Percentiles rank a stretch among this genome's conserved stretches.
These are phyloP conservation scores for Platichthys stellatus DNA, from an alignment of 2,113 vertebrate species.

Conservation along the genomic window DNA sequence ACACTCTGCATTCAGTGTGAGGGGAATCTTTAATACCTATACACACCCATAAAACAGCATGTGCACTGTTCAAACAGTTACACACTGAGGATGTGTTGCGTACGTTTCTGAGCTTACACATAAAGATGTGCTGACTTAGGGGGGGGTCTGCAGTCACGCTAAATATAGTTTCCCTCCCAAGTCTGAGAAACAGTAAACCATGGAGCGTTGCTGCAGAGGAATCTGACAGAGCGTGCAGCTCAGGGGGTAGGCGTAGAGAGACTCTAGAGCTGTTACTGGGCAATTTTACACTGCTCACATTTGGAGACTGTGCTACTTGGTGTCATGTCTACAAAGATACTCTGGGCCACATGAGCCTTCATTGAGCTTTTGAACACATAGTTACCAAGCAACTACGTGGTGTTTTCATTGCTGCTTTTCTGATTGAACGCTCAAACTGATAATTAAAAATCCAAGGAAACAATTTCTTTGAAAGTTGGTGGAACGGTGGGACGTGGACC, in stretches of 20 bases:
- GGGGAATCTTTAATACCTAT: not conserved
- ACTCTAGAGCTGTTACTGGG: slow-evolving; percentile 26
- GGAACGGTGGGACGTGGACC: too few species aligned
- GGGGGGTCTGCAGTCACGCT: slow-evolving; percentile 24
- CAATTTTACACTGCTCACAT: not conserved
- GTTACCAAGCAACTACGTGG: not conserved
- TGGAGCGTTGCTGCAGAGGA: slow-evolving; percentile 33
- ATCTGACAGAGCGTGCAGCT: slow-evolving; percentile 18
- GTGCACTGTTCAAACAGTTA: too few species aligned
- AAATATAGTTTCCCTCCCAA: slow-evolving; percentile 26
- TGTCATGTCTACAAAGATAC: too few species aligned
- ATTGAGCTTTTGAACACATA: not conserved
- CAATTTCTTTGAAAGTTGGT: too few species aligned
- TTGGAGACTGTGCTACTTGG: not conserved
- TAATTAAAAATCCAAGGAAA: too few species aligned
- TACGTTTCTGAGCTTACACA: too few species aligned
- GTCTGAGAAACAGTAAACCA: slow-evolving; percentile 26
- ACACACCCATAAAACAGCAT: too few species aligned
- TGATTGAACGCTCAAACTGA: too few species aligned
- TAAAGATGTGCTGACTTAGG: too few species aligned
- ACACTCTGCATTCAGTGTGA: slow-evolving; percentile 4
- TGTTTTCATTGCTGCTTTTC: too few species aligned
- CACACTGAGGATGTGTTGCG: too few species aligned
- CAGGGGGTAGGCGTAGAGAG: not conserved
- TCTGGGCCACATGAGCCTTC: not conserved